Percentiles rank a stretch among this genome's conserved stretches.
Evolutionary conservation across 2,113 vertebrate genomes (phyloP).

Genomic region (Bubalus kerabau): DNA sequence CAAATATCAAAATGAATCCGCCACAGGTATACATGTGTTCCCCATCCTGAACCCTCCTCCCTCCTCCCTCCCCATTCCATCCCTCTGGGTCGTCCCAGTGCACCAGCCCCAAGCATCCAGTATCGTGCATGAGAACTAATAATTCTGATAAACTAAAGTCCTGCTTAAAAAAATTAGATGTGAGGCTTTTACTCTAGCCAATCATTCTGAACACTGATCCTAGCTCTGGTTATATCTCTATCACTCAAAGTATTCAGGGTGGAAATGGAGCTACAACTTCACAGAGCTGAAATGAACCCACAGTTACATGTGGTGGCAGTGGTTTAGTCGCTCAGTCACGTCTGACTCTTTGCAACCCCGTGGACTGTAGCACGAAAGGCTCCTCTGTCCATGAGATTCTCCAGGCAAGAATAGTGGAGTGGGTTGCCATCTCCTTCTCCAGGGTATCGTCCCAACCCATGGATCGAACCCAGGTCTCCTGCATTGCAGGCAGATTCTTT

Average conservation of each 20-base stretch:
- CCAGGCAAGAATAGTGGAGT: not conserved
- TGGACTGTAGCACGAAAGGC: not conserved
- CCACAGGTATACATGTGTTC: too few relatives aligned
- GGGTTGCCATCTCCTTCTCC: not conserved
- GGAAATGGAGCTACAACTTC: conserved; percentile 3
- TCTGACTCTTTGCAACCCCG: not conserved
- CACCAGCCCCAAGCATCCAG: too few relatives aligned
- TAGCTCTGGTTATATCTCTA: not conserved
- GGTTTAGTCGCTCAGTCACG: not conserved
- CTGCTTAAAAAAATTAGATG: not conserved
- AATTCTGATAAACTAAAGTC: not conserved
- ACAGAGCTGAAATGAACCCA: not conserved
- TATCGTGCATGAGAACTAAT: not conserved
- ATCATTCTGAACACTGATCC: not conserved
- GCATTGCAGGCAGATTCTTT: not conserved
- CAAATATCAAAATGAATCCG: too few relatives aligned
- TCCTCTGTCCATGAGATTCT: not conserved
- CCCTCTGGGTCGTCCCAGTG: too few relatives aligned
- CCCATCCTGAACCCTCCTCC: too few relatives aligned
- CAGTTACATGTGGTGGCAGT: not conserved
- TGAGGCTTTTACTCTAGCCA: not conserved
- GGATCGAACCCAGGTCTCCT: not conserved
- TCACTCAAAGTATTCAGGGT: not conserved
- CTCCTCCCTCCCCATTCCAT: too few relatives aligned
- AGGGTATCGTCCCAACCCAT: not conserved